Percentiles rank a stretch among this genome's conserved stretches.
Evolutionary conservation across 2,113 vertebrate genomes (phyloP).

Genomic region (Miniopterus natalensis): DNA sequence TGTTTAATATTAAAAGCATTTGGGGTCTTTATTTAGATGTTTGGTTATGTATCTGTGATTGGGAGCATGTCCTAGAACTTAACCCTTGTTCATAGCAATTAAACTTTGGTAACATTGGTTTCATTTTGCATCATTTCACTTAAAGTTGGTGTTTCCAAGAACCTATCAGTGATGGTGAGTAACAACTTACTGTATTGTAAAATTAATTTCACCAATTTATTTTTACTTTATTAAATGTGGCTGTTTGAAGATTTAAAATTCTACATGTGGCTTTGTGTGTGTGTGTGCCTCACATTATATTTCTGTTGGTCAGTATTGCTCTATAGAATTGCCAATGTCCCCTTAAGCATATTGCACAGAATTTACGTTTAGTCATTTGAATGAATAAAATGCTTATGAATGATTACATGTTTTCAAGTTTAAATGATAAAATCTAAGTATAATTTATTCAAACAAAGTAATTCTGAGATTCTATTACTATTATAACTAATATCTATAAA

Average conservation of each 20-base stretch:
- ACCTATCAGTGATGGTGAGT: too few relatives aligned
- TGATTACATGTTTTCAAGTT: not conserved
- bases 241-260: not conserved
- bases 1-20: not conserved
- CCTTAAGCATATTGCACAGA: not conserved
- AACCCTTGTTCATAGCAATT: not conserved
- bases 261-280: not conserved
- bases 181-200: not conserved
- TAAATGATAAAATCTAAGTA: constrained; percentile 33
- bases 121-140: not conserved
- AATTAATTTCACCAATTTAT: not conserved
- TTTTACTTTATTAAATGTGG: not conserved
- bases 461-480: not conserved
- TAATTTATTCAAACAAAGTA: constrained; percentile 50
- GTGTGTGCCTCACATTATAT: not conserved
- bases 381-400: not conserved
- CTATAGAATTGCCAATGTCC: not conserved
- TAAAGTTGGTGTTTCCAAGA: not conserved
- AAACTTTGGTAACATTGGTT: not conserved
- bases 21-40: not conserved
- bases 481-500: constrained; percentile 3
- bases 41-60: not conserved
- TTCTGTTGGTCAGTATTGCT: not conserved
- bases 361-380: not conserved
- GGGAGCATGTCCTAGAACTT: not conserved